Conservation (phyloP, 2,113 vertebrate species). For the Spilogale gracilis region DNA sequence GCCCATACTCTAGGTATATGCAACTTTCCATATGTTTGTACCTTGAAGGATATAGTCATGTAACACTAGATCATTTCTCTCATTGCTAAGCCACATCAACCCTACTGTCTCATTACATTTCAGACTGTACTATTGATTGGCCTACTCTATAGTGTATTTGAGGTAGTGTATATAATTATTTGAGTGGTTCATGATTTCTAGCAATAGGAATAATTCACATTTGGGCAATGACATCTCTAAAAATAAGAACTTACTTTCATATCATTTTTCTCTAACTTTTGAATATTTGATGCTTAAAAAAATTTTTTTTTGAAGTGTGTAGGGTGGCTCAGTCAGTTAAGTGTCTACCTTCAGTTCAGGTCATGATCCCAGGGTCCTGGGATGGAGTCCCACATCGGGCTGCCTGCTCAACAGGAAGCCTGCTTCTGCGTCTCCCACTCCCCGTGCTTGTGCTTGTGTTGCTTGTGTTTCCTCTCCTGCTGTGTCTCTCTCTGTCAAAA, state of each 20-base stretch:
- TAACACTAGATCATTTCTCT: background rate
- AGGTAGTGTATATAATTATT: background rate
- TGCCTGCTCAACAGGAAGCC: too few relatives aligned
- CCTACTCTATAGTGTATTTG: background rate
- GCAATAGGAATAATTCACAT: conserved; percentile 12
- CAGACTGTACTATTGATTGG: background rate
- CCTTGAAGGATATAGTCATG: conserved; percentile 31
- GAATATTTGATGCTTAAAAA: background rate
- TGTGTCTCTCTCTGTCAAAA: too few relatives aligned
- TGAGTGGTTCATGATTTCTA: conserved; percentile 2
- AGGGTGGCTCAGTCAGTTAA: too few relatives aligned
- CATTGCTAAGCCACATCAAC: conserved; percentile 20
- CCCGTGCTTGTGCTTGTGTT: too few relatives aligned
- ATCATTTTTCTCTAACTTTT: background rate
- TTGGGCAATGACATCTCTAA: background rate
- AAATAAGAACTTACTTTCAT: background rate
- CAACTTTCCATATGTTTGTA: conserved; percentile 31
- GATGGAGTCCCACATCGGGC: too few relatives aligned
- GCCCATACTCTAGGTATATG: conserved; percentile 29
- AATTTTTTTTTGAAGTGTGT: background rate
- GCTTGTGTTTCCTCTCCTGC: too few relatives aligned
- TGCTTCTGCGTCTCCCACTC: too few relatives aligned
- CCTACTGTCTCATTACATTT: conserved; percentile 38
- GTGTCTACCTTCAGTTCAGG: too few relatives aligned
- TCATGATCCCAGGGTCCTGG: too few relatives aligned